Conservation (phyloP, 2,113 vertebrate genomes). For the Myiagra hebetior region DNA sequence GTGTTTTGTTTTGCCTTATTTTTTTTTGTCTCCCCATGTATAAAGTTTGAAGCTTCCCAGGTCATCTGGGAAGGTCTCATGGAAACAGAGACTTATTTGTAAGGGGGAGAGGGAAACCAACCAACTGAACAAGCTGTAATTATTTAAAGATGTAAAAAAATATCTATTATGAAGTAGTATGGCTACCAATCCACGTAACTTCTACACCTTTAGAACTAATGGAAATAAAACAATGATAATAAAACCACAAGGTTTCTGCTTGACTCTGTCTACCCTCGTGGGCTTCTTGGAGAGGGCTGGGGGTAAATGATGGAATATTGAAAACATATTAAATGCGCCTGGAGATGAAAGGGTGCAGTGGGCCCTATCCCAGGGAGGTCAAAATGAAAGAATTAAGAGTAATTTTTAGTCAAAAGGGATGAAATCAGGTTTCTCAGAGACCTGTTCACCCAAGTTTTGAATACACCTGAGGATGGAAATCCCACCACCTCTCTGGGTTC, state of each 20-base stretch:
- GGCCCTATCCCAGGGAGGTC: background rate
- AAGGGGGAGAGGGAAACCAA: conserved; percentile 12
- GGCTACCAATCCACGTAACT: conserved; percentile 51
- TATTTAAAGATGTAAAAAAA: conserved; percentile 69
- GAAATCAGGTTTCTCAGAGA: background rate
- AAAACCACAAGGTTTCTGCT: background rate
- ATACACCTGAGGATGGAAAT: background rate
- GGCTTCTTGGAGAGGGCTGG: background rate
- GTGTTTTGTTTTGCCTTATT: background rate
- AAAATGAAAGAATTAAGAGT: background rate
- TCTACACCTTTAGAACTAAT: conserved; percentile 66
- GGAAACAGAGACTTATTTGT: background rate
- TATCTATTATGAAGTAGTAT: conserved; percentile 56
- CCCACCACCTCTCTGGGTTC: background rate
- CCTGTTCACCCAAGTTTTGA: background rate
- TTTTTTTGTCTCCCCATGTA: background rate
- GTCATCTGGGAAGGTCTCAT: background rate
- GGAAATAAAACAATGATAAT: conserved; percentile 62
- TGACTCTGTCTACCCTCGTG: background rate
- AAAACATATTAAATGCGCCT: background rate
- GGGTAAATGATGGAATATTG: background rate
- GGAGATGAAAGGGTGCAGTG: background rate
- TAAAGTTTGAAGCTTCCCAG: background rate
- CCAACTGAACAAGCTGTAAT: conserved; percentile 65
- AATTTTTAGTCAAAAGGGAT: background rate